phyloP scores from a whole-genome alignment of 2,113 vertebrate species.

The Crotalus horridus region DNA sequence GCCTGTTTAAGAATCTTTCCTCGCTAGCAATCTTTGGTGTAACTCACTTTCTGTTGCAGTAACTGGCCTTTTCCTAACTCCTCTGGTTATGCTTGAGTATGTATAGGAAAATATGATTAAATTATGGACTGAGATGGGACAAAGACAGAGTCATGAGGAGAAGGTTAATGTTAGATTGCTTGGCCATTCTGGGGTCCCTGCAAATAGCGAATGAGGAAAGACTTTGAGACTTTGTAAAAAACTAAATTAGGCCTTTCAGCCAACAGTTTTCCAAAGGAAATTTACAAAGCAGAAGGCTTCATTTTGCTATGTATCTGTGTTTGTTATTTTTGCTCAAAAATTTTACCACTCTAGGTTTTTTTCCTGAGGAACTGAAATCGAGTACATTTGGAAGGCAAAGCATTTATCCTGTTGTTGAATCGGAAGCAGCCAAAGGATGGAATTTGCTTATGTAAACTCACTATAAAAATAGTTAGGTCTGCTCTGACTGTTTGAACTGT shows the following conservation, averaged over 20 bases:
- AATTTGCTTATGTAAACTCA: not conserved
- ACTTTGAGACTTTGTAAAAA: not conserved
- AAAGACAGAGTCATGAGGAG: not conserved
- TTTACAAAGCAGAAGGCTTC: not conserved
- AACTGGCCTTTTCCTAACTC: not conserved
- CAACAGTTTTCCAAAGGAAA: not conserved
- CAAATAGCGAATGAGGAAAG: not conserved
- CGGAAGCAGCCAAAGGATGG: not conserved
- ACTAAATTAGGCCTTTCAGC: not conserved
- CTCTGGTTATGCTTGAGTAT: not conserved
- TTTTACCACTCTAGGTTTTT: not conserved
- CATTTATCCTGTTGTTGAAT: slow-evolving; percentile 12
- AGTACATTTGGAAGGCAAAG: not conserved
- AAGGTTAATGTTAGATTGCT: not conserved
- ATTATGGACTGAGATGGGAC: not conserved
- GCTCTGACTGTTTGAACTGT: not conserved
- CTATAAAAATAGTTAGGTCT: not conserved
- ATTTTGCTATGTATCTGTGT: not conserved
- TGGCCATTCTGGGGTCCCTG: not conserved
- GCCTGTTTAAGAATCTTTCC: not conserved
- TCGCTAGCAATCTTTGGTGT: not conserved
- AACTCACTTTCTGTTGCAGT: not conserved
- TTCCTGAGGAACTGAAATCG: not conserved
- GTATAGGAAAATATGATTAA: not conserved
- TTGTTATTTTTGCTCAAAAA: not conserved